Evolutionary conservation across 1,140 invertebrate genomes (phyloP), one percentile per base, ranked within the genome.

Genomic region (Bombus consobrinus): DNA sequence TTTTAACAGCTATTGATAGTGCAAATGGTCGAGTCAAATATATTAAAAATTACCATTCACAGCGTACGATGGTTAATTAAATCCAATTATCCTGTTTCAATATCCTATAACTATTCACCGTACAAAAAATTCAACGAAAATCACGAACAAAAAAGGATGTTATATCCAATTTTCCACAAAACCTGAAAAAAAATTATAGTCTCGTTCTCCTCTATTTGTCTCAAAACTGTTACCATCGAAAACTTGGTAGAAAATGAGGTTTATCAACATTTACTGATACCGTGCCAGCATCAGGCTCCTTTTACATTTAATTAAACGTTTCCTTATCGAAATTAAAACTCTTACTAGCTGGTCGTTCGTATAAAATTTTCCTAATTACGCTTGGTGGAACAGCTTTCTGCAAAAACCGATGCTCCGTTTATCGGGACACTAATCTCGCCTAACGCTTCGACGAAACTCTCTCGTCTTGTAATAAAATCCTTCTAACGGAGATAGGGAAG

Each of bases 311-410:
- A 73, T 73, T 73, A 73, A 73, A 73, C 25, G 28, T 15, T n/a
- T 39, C 37, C 68, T 69, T 69, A 73, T 73, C 37, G 71, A 41
- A 73, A 41, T 41, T n/a, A 41, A 73, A 41, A 73, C 37, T n/a
- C 28, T 2, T 28, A 15, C 39, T n/a, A 9, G 12, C 37, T 13
- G 22, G 34, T 66, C n/a, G 34, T 69, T 69, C 68, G 68, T 28
- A 41, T 73, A 73, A 41, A 73, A 73, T 73, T 39, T 41, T 41
- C 71, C 28, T 73, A 73, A 73, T 73, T 73, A 73, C 71, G 39
- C 13, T 13, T 28, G n/a, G 39, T 8, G 12, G 8, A 28, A 18
- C 71, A 72, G 39, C 71, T 73, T 66, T 41, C 39, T 41, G 71
- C 12, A 41, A 73, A 73, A 73, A 39, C 71, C 37, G 37, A 73